Evolutionary conservation across 2,113 vertebrate genomes (phyloP), one percentile per base, ranked within the genome.

Genomic region (Ageneiosus marmoratus): DNA sequence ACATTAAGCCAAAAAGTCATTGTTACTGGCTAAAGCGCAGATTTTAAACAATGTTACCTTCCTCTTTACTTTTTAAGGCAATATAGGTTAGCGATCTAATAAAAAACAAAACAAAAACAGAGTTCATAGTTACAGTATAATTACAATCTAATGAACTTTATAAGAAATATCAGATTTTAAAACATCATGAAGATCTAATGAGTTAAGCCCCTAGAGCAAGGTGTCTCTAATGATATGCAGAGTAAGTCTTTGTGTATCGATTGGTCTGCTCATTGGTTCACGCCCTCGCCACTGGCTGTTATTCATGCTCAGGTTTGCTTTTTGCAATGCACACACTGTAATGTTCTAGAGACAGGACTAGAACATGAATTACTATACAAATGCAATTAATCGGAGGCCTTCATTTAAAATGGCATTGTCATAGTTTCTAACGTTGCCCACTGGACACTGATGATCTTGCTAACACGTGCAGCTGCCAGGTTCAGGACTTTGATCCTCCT

Each of bases 1-100:
- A 55, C 10, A 67, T 67, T 46, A 87, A 86, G 44, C 81, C 75
- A 83, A 85, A 73, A 88, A 85, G 86, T 88, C 85, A 87, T 58
- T 67, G 44, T 63, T 79, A 69, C 46, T 83, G 65, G 10, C 84
- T 77, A 37, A 73, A 77, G 80, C 88, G 83, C 80, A 74, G 29
- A 87, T 55, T 76, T 63, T 32, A n/a, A 74, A 53, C 73, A 60
- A 58, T n/a, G 10, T 15, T 67, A 83, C 56, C 76, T 80, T 65
- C 51, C 55, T 78, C 60, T 75, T 87, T 74, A 62, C 10, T 56
- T 10, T 27, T 74, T 22, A 32, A 34, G 60, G n/a, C 44, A 65
- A 69, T 63, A 32, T 72, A 24, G 20, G 37, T 41, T 3, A 41
- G 2, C 37, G 3, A 41, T 41, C 37, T n/a, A n/a, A n/a, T n/a